phyloP scores from a whole-genome alignment of 2,113 vertebrate genomes.

The Gracilinanus agilis region DNA sequence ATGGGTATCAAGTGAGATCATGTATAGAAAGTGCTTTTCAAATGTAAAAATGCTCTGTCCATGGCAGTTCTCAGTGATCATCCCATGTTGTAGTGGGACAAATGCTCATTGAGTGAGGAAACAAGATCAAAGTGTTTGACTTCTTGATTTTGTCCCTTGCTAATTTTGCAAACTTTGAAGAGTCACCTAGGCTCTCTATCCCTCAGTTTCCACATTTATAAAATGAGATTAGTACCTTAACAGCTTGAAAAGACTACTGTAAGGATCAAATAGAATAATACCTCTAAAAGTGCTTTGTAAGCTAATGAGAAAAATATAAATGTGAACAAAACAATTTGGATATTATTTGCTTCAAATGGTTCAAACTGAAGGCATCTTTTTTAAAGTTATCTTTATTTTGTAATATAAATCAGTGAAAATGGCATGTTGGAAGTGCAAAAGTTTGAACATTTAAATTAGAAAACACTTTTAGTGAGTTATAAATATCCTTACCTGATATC shows the following conservation, averaged over 20 bases:
- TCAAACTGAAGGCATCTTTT: not conserved
- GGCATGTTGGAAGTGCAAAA: not conserved
- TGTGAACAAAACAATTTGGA: too few relatives aligned
- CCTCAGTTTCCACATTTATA: not conserved
- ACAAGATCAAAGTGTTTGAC: not conserved
- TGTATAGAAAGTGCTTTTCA: not conserved
- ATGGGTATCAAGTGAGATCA: not conserved
- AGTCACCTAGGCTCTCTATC: not conserved
- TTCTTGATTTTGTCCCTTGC: not conserved
- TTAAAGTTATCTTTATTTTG: constrained; percentile 28
- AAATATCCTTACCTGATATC: constrained; percentile 25
- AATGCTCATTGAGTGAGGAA: not conserved
- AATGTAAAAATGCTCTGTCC: not conserved
- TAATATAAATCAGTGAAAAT: constrained; percentile 32
- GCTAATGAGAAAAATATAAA: too few relatives aligned
- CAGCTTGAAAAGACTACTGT: not conserved
- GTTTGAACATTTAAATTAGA: constrained; percentile 30
- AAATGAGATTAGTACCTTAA: not conserved
- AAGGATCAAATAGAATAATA: not conserved
- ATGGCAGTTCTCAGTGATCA: not conserved
- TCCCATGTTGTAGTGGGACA: not conserved
- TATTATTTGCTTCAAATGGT: not conserved
- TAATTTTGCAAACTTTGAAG: too few relatives aligned
- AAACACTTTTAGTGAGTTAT: constrained; percentile 47
- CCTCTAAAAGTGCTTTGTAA: not conserved